These are phyloP conservation scores for Phyllotis vaccarum DNA, from an alignment of 2,797 vertebrate species.

Conservation along the genomic window DNA sequence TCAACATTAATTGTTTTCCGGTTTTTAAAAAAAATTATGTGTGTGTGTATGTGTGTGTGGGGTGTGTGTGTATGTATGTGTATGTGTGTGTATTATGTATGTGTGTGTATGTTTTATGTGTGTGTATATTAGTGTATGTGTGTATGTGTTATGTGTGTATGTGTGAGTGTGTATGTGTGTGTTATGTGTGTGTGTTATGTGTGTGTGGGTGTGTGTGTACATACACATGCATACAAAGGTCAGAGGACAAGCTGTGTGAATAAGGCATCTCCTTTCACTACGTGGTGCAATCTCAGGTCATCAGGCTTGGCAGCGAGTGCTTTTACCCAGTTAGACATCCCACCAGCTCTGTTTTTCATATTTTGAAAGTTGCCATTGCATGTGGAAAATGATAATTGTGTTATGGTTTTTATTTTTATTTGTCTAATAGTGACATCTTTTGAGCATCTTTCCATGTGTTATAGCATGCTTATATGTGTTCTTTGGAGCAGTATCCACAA, in stretches of 20 bases:
- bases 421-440: not conserved
- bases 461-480: not conserved
- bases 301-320: not conserved
- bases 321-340: not conserved
- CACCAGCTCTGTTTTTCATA: not conserved
- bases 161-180: not conserved
- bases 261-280: not conserved
- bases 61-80: not conserved
- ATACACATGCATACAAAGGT: not conserved
- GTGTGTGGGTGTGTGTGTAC: not conserved
- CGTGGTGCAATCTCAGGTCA: not conserved
- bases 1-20: not conserved
- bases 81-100: not conserved
- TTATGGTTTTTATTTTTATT: slow-evolving; percentile 28
- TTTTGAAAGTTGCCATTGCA: not conserved
- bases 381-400: not conserved
- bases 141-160: not conserved
- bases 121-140: not conserved
- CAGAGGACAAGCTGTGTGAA: not conserved
- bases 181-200: not conserved
- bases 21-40: not conserved
- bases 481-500: not conserved
- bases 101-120: not conserved
- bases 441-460: not conserved
- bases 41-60: not conserved